Evolutionary conservation across 2,888 invertebrate genomes (phyloP).

Genomic region (Limenitis camilla): DNA sequence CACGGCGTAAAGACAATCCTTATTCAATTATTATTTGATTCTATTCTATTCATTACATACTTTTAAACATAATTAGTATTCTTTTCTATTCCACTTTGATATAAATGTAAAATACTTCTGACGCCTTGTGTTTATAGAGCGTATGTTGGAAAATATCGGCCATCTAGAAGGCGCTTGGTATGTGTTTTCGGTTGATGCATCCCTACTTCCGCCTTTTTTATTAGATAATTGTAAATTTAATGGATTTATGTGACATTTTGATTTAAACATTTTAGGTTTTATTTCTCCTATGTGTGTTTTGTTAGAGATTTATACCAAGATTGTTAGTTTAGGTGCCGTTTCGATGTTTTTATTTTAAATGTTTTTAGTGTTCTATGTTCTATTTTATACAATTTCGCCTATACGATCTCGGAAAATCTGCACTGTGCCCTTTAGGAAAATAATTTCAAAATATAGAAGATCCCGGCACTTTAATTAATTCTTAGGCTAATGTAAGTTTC

Average conservation of each 20-base stretch:
- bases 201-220: constrained; percentile 17
- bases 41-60: not conserved
- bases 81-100: not conserved
- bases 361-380: not conserved
- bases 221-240: constrained; percentile 22
- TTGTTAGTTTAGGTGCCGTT: constrained; percentile 12
- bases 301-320: constrained; percentile 1
- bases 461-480: too few species aligned
- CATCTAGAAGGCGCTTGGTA: constrained; percentile 24
- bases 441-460: too few species aligned
- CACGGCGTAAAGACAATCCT: constrained; percentile 16
- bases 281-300: constrained; percentile 3
- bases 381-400: not conserved
- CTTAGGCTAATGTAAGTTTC: too few species aligned
- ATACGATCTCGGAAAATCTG: constrained; percentile 6
- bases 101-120: constrained; percentile 9
- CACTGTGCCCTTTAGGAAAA: too few species aligned
- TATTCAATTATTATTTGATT: not conserved
- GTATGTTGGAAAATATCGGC: constrained; percentile 17
- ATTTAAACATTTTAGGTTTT: constrained; percentile 9
- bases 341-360: constrained; percentile 1
- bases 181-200: constrained; percentile 23
- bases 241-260: constrained; percentile 13
- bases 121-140: constrained; percentile 19
- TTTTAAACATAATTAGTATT: not conserved